A percentile compares a stretch with the other conserved stretches of the same genome.
phyloP scores from a whole-genome alignment of 53 echinoderm and acorn worm genomes.

The Glandiceps talaboti region DNA sequence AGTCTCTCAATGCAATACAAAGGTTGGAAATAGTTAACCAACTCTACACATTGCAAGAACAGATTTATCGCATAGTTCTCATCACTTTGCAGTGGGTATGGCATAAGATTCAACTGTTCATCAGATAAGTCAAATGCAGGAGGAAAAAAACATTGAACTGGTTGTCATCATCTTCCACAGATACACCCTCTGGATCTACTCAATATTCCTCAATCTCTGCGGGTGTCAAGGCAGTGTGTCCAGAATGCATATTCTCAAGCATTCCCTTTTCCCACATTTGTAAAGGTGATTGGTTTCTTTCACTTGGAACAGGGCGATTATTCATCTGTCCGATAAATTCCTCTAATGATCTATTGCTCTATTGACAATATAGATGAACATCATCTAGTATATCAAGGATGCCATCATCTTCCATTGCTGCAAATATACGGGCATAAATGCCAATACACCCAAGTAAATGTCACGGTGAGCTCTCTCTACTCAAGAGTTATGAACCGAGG shows the following conservation, averaged over 20 bases:
- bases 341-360: not conserved
- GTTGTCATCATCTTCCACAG: not conserved
- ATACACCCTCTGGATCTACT: not conserved
- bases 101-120: not conserved
- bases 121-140: not conserved
- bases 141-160: not conserved
- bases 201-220: not conserved
- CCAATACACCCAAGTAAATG: not conserved
- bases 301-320: not conserved
- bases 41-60: not conserved
- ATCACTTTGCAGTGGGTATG: not conserved
- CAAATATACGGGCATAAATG: not conserved
- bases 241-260: not conserved
- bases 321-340: not conserved
- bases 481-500: not conserved
- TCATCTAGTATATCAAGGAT: not conserved
- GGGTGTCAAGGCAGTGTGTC: not conserved
- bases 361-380: not conserved
- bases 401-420: not conserved
- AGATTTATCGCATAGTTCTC: not conserved
- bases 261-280: not conserved
- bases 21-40: not conserved
- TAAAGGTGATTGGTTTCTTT: not conserved
- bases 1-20: not conserved
- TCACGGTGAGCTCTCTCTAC: slow-evolving; percentile 1